Evolutionary conservation across 1,140 invertebrate genomes (phyloP).

Genomic region (Meloidogyne floridensis): DNA sequence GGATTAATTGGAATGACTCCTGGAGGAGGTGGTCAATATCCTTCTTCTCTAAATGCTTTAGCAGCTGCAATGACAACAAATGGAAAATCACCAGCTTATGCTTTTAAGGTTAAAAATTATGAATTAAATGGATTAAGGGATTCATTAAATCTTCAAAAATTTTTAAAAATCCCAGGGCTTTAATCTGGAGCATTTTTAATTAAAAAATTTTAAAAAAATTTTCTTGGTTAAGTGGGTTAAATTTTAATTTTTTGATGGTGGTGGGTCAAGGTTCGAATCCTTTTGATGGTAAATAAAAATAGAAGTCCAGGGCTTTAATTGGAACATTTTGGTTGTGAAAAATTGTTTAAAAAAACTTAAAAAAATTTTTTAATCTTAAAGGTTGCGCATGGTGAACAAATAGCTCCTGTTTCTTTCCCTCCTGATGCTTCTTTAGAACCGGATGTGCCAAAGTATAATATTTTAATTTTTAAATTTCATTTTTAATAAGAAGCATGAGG

Average conservation of each 20-base stretch:
- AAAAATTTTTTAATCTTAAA: background rate
- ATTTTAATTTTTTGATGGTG: too few species aligned
- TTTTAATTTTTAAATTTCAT: background rate
- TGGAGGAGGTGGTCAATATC: background rate
- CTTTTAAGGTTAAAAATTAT: conserved; percentile 73
- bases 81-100: conserved; percentile 74
- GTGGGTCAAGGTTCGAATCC: too few species aligned
- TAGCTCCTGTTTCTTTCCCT: conserved; percentile 89
- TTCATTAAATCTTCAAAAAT: conserved; percentile 68
- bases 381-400: conserved; percentile 75
- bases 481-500: background rate
- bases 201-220: too few species aligned
- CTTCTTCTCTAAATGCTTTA: conserved; percentile 8
- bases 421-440: conserved; percentile 86
- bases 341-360: background rate
- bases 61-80: conserved; percentile 30
- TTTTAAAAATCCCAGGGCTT: background rate
- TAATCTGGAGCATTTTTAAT: too few species aligned
- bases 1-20: conserved; percentile 10
- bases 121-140: too few species aligned
- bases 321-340: too few species aligned
- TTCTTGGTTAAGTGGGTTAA: too few species aligned
- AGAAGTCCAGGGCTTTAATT: too few species aligned
- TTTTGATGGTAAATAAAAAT: too few species aligned
- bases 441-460: conserved; percentile 81